phyloP scores from a whole-genome alignment of 2,888 invertebrate species.

The Hydraecia micacea region DNA sequence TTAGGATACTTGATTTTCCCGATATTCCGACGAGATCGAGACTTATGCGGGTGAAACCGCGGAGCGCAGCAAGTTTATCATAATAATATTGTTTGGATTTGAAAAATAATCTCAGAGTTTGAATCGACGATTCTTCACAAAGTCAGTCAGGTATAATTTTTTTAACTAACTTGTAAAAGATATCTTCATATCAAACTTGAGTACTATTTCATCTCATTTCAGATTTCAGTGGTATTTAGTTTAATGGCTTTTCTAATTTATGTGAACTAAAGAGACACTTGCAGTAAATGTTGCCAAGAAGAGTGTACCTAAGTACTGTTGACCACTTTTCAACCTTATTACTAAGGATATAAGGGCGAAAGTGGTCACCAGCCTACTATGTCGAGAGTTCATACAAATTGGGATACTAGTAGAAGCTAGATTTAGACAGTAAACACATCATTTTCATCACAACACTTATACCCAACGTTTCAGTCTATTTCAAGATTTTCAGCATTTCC shows the following conservation, averaged over 20 bases:
- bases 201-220: background rate
- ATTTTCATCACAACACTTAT: constrained; percentile 53
- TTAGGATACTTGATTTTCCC: too few species aligned
- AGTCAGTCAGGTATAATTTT: background rate
- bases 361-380: background rate
- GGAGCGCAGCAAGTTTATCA: too few species aligned
- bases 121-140: background rate
- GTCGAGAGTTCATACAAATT: background rate
- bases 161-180: background rate
- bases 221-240: background rate
- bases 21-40: too few species aligned
- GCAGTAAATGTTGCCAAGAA: constrained; percentile 1
- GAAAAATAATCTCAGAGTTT: background rate
- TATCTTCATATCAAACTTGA: background rate
- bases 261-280: constrained; percentile 4
- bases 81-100: background rate
- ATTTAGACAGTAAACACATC: constrained; percentile 43
- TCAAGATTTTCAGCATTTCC: constrained; percentile 60
- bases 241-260: constrained; percentile 7
- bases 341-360: background rate
- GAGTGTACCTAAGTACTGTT: background rate
- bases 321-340: constrained; percentile 4
- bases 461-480: constrained; percentile 60
- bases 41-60: too few species aligned
- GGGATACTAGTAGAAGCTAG: constrained; percentile 20